Evolutionary conservation across 2,888 invertebrate genomes (phyloP).

Genomic region (Achlya flavicornis): DNA sequence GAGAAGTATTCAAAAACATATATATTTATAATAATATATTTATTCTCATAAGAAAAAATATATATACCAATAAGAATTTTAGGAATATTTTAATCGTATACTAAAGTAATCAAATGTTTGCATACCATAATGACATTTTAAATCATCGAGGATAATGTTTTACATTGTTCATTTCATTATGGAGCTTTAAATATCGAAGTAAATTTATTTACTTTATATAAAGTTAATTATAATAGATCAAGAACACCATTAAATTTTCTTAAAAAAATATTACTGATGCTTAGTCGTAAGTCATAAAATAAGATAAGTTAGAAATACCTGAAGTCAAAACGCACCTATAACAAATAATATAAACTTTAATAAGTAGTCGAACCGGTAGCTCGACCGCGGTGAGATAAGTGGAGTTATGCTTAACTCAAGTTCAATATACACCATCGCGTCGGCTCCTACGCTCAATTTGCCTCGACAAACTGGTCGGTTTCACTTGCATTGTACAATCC

Average conservation of each 20-base stretch:
- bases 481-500: conserved; percentile 27
- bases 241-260: too few relatives aligned
- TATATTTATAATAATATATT: not conserved
- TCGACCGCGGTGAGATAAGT: conserved; percentile 53
- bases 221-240: too few relatives aligned
- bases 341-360: conserved; percentile 1
- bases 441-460: conserved; percentile 66
- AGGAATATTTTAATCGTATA: too few relatives aligned
- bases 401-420: conserved; percentile 57
- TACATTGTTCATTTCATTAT: too few relatives aligned
- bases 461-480: conserved; percentile 50
- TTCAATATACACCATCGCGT: conserved; percentile 49
- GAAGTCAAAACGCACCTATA: conserved; percentile 1
- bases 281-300: too few relatives aligned
- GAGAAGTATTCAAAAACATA: not conserved
- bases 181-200: too few relatives aligned
- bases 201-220: too few relatives aligned
- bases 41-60: not conserved
- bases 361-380: conserved; percentile 65
- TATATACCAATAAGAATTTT: too few relatives aligned
- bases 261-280: too few relatives aligned
- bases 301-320: not conserved
- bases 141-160: too few relatives aligned
- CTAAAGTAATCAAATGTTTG: too few relatives aligned
- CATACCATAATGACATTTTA: too few relatives aligned